Conservation (phyloP, 1,140 invertebrate species). For the Drosophila subobscura region DNA sequence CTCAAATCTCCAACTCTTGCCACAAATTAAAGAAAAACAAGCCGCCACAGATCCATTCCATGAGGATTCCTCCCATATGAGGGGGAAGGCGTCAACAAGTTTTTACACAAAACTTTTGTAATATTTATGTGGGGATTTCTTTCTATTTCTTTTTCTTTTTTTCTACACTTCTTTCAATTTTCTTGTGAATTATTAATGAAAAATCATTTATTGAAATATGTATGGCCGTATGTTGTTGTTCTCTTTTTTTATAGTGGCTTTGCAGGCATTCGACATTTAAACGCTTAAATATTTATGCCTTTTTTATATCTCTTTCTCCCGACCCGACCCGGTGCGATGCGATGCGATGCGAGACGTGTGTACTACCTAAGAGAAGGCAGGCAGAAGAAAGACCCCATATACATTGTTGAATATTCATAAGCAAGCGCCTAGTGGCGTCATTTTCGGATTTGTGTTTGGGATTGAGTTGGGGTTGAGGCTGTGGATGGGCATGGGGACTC, state of each 20-base stretch:
- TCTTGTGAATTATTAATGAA: constrained; percentile 78
- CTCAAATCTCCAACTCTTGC: constrained; percentile 17
- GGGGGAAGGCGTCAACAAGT: constrained; percentile 35
- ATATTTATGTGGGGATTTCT: constrained; percentile 34
- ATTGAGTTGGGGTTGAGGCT: neutral
- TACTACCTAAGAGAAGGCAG: constrained; percentile 35
- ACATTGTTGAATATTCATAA: constrained; percentile 75
- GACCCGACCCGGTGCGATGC: no score
- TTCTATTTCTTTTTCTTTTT: constrained; percentile 30
- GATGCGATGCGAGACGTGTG: no score
- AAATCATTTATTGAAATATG: constrained; percentile 76
- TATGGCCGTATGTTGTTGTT: constrained; percentile 30
- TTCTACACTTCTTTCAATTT: constrained; percentile 55
- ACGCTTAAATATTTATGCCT: constrained; percentile 76
- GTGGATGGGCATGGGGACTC: neutral
- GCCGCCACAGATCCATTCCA: constrained; percentile 8
- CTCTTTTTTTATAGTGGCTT: constrained; percentile 65
- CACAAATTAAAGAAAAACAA: constrained; percentile 50
- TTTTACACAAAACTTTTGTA: constrained; percentile 10
- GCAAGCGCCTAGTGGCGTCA: constrained; percentile 70
- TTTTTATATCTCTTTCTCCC: constrained; percentile 60
- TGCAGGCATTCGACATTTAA: constrained; percentile 71
- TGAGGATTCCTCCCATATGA: no score
- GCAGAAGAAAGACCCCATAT: constrained; percentile 29
- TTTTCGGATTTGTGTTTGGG: constrained; percentile 56